Evolutionary conservation across 2,113 vertebrate genomes (phyloP).

Genomic region (Entelurus aequoreus): DNA sequence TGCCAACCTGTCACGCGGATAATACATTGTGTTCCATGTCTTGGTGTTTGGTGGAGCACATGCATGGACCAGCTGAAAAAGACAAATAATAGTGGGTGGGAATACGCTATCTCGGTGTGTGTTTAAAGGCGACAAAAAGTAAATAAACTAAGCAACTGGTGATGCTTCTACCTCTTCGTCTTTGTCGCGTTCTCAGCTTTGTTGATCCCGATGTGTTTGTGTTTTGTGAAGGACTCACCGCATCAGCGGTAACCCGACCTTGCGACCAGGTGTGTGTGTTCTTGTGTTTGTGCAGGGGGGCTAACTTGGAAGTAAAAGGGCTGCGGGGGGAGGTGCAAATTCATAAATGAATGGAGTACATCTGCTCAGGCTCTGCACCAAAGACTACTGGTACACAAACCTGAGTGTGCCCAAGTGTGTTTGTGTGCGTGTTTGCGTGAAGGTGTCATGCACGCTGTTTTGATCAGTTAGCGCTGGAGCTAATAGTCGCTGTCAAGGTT

Average conservation of each 20-base stretch:
- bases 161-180: constrained; percentile 10
- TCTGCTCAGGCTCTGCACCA: constrained; percentile 87
- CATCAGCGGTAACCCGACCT: constrained; percentile 94
- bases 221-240: constrained; percentile 68
- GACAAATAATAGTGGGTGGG: constrained; percentile 20
- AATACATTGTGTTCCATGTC: neutral
- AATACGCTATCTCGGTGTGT: neutral
- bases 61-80: neutral
- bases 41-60: too few relatives aligned
- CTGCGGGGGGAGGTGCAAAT: constrained; percentile 73
- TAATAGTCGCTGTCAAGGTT: neutral
- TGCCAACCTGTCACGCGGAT: constrained; percentile 46
- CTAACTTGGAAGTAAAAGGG: constrained; percentile 22
- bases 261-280: constrained; percentile 78
- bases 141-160: constrained; percentile 27
- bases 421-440: constrained; percentile 6
- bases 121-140: constrained; percentile 14
- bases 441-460: neutral
- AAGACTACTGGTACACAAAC: constrained; percentile 77
- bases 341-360: constrained; percentile 99
- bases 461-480: neutral
- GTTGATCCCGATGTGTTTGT: constrained; percentile 13
- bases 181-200: constrained; percentile 8
- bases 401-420: constrained; percentile 19
- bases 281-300: constrained; percentile 27